Evolutionary conservation across 2,797 vertebrate species (phyloP).

Genomic region (Rhinophrynus dorsalis): DNA sequence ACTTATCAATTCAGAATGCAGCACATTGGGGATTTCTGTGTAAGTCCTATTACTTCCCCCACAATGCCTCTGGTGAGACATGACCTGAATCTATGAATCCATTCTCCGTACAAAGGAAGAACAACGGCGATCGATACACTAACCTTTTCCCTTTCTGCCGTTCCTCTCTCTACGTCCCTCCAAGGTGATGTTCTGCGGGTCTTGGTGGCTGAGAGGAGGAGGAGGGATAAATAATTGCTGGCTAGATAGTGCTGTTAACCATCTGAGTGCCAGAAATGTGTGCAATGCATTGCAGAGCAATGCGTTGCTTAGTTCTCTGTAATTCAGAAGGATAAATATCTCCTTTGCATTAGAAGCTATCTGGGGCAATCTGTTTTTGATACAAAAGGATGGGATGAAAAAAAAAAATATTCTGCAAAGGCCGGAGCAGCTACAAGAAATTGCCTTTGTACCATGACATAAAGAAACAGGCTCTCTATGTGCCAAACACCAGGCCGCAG

Average conservation of each 20-base stretch:
- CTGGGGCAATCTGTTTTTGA: background rate
- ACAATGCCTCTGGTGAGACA: conserved; percentile 49
- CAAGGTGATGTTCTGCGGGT: conserved; percentile 40
- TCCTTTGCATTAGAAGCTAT: background rate
- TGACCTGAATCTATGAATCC: conserved; percentile 51
- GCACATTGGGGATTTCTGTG: conserved; percentile 45
- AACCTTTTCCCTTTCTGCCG: conserved; percentile 45
- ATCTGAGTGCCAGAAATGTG: background rate
- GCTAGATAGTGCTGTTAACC: conserved; percentile 18
- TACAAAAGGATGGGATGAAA: background rate
- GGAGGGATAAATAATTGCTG: conserved; percentile 2
- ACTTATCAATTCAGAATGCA: conserved; percentile 49
- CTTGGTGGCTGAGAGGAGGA: conserved; percentile 19
- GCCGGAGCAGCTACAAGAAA: too few relatives aligned
- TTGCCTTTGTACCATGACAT: too few relatives aligned
- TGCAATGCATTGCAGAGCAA: too few relatives aligned
- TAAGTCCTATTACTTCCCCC: conserved; percentile 50
- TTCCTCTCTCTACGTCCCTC: conserved; percentile 39
- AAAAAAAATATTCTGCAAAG: too few relatives aligned
- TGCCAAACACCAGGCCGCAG: too few relatives aligned
- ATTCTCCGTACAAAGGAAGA: conserved; percentile 47
- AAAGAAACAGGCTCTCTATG: too few relatives aligned
- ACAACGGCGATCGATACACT: conserved; percentile 44
- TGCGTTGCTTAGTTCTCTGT: too few relatives aligned
- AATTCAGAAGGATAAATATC: too few relatives aligned